Base-by-base conservation (phyloP, 2,888 invertebrate species). In the Lagria hirta region DNA sequence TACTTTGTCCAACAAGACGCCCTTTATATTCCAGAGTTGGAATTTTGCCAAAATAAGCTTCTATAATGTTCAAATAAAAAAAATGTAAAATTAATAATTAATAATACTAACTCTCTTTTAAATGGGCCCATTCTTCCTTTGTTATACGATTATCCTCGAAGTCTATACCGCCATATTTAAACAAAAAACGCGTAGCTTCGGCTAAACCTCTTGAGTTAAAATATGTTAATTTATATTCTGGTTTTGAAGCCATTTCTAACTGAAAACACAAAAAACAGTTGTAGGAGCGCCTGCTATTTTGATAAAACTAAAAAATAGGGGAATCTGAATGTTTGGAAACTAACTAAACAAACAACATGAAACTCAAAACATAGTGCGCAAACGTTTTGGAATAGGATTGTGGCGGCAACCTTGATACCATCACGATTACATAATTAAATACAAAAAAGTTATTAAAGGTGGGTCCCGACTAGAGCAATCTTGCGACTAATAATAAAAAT, bases 1-100 rank as follows among this genome's bases (percentile, higher is more conserved):
- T 37, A 22, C 80, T 80, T 62, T 84, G 84, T 15, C 78, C 74
- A 47, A 78, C 72, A 52, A 71, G 64, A 61, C 81, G 81, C 5
- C 81, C 83, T 43, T 83, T 79, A 4, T 82, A 70, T 64, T 80
- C 80, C 40, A 85, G 56, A 0, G 82, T 65, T 0, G 84, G 84
- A 49, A 81, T 64, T 63, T 81, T 79, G 0, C 83, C 82, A 62
- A 80, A 82, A 15, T 82, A 82, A 72, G 75, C 80, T 4, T 40
- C 57, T 54, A 32, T 22, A 8, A 26, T 4, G 3, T 11, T 3
- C 7, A 11, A 3, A 11, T 26, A 2, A 7, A 43, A 47, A 24
- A 42, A 10, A 5, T 8, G 7, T 12, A 11, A 6, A n/a, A 3
- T 3, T 10, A 18, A 3, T 3, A 11, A 11, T n/a, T 26, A 12